Base-by-base conservation (phyloP, 2,888 invertebrate species). In the Gortyna flavago region DNA sequence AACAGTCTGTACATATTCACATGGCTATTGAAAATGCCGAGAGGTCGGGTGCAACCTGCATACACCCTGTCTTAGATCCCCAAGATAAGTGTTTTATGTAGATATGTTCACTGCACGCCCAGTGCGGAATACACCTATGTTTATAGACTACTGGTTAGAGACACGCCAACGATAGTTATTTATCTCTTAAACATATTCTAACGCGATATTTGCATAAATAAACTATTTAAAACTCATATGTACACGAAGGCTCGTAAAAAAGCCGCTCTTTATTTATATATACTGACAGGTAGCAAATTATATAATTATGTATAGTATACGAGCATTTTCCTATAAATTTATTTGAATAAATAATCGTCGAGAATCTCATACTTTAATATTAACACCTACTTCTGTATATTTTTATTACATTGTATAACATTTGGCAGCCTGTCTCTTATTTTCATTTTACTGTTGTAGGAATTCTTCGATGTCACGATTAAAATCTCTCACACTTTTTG, bases 131-230 rank as follows among this genome's bases (percentile, higher is more conserved):
- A 32, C 35, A 41, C 29, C 44, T 21, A 54, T 62, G 35, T 80
- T 35, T 62, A 72, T 35, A 54, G 71, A 72, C 70, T 74, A 73
- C 65, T 76, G 38, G 74, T 29, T 35, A 67, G 29, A 51, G 32
- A 74, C 67, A 70, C 48, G 65, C 67, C 67, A 74, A 44, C 21
- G 41, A 64, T 61, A 59, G 32, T 35, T 75, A 72, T 81, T 74
- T 72, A 80, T 76, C 16, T 69, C 57, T 67, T 59, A 69, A 77
- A 78, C 65, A 77, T 75, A 77, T 73, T 68, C 16, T 18, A 64
- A 59, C 35, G n/a, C 32, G 25, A 61, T 25, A 84, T 85, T 79
- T 78, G 68, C 87, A 84, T 85, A 76, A 77, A 86, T 84, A 84
- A 78, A 86, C 70, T 70, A 72, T 81, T 78, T 87, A 65, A 78